Evolutionary conservation across 30 jellyfish, hydroid and myxozoan species (phyloP), one percentile per base, ranked within the genome.

Genomic region (Rhopilema esculentum): DNA sequence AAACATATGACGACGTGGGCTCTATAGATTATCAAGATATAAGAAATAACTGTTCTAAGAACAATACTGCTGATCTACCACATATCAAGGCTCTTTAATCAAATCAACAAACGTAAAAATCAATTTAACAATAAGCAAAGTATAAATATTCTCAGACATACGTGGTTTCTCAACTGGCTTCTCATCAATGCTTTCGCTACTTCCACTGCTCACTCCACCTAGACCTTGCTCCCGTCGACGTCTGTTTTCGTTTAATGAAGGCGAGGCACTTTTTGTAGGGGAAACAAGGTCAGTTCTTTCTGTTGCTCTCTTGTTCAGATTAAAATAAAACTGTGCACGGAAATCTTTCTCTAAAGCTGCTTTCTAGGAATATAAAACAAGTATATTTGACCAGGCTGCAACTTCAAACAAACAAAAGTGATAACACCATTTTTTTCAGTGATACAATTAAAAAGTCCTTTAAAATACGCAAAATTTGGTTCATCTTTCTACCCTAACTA

Each of bases 301-400:
- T 21, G 32, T 84, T 22, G 65, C 88, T 27, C 51, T 79, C 25
- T 62, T 83, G 62, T 95, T 80, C 91, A 95, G 86, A 40, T 77
- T 73, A 17, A 83, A 95, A 78, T 95, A 95, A 63, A 95, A 95
- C 81, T 95, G 99, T 15, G 99, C 99, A 22, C 99, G 96, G 64
- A 90, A 84, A 73, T 95, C 94, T 69, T 91, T 77, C 66, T 64
- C 86, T 24, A 31, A 19, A 32, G 96, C 66, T 52, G 87, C 83
- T 18, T 61, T 67, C 76, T 80, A 27, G 8, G 19, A n/a, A 77
- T 16, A 27, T 49, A 8, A 77, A 32, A 40, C 25, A 9, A 70
- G 82, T 7, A 30, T 17, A 16, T 19, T 9, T 51, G 66, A 19
- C 76, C 27, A 16, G 16, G 4, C 21, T 4, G 4, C 40, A 27